phyloP scores from a whole-genome alignment of 2,888 invertebrate species.

The Apotomis betuletana region DNA sequence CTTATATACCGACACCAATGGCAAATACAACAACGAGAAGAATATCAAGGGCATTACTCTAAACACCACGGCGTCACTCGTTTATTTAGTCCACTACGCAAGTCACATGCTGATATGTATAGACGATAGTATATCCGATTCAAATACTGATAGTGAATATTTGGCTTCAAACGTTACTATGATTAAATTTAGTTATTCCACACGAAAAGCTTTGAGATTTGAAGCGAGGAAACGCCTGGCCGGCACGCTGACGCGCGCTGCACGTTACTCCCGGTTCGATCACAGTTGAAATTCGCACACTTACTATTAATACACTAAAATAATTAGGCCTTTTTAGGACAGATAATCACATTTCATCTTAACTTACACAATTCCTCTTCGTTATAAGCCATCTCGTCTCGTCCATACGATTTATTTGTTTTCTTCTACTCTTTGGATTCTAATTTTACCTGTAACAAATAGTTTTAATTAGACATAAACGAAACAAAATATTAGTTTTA shows the following conservation, averaged over 20 bases:
- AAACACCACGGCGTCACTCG: slow-evolving; percentile 68
- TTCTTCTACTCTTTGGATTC: slow-evolving; percentile 72
- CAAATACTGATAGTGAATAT: slow-evolving; percentile 76
- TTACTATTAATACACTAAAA: slow-evolving; percentile 78
- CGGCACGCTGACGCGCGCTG: slow-evolving; percentile 52
- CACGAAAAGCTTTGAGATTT: slow-evolving; percentile 66
- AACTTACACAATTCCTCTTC: slow-evolving; percentile 72
- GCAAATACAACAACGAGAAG: slow-evolving; percentile 71
- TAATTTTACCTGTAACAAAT: slow-evolving; percentile 58
- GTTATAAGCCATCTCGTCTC: slow-evolving; percentile 52
- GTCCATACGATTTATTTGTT: slow-evolving; percentile 56
- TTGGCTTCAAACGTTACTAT: slow-evolving; percentile 57
- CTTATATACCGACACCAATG: slow-evolving; percentile 67
- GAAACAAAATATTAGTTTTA: too few relatives aligned
- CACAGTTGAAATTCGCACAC: slow-evolving; percentile 74
- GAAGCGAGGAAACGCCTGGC: slow-evolving; percentile 59
- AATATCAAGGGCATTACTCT: slow-evolving; percentile 61
- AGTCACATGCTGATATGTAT: slow-evolving; percentile 83
- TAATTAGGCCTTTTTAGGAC: slow-evolving; percentile 83
- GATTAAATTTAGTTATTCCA: slow-evolving; percentile 56
- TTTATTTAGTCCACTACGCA: slow-evolving; percentile 72
- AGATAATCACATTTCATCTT: slow-evolving; percentile 79
- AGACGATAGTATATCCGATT: slow-evolving; percentile 73
- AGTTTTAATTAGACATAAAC: background rate
- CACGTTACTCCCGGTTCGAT: slow-evolving; percentile 65